phyloP scores from a whole-genome alignment of 37 sponge, comb jelly and placozoan genomes.

The Theonella swinhoei region DNA sequence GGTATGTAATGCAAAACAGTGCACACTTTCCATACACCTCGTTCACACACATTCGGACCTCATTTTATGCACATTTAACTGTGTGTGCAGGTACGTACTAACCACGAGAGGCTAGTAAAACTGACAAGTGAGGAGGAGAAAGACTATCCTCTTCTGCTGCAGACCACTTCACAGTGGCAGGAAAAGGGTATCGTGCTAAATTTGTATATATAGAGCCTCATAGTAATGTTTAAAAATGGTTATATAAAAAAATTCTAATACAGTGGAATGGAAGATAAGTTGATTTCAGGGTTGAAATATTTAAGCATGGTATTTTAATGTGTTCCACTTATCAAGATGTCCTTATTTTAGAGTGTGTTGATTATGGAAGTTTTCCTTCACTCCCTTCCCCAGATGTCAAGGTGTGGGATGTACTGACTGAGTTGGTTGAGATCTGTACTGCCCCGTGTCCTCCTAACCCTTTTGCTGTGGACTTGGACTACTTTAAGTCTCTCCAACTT shows the following conservation, averaged over 20 bases:
- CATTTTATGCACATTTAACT: neutral
- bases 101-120: conserved; percentile 80
- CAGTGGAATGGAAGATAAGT: too few species aligned
- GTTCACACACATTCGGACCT: neutral
- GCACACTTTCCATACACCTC: too few species aligned
- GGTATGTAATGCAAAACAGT: conserved; percentile 68
- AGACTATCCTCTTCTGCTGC: conserved; percentile 85
- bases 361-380: too few species aligned
- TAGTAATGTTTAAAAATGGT: too few species aligned
- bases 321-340: too few species aligned
- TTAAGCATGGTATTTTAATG: too few species aligned
- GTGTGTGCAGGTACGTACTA: conserved; percentile 66
- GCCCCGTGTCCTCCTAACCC: conserved; percentile 90
- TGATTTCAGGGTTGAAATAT: too few species aligned
- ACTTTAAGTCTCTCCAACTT: conserved; percentile 70
- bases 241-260: too few species aligned
- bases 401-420: conserved; percentile 91
- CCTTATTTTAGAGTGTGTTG: too few species aligned
- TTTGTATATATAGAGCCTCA: too few species aligned
- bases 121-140: conserved; percentile 65
- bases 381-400: conserved; percentile 45
- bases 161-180: conserved; percentile 78
- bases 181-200: conserved; percentile 56
- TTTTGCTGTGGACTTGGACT: conserved; percentile 90
- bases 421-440: conserved; percentile 79